Evolutionary conservation across 2,888 invertebrate genomes (phyloP), one percentile per base, ranked within the genome.

Genomic region (Pecten maximus): DNA sequence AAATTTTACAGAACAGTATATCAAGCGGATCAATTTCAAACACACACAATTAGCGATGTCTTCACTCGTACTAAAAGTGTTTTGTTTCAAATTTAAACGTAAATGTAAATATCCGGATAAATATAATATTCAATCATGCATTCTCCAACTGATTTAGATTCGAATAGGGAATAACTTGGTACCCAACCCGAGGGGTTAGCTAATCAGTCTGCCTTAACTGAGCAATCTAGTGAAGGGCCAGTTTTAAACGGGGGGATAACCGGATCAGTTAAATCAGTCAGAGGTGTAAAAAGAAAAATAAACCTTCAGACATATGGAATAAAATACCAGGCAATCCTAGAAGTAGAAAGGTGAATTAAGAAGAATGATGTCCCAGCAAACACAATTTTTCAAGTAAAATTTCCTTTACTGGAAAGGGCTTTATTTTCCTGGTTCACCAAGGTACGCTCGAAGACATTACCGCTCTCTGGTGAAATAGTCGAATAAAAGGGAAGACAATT

Each of bases 401-500:
- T 48, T 87, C 28, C 74, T 28, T 48, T 89, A 10, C 1, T 88
- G 8, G 89, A 92, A 44, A 16, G 15, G 2, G 87, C 88, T 39
- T 6, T 89, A 0, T 23, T 89, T 0, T 40, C 88, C 50, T 92
- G 90, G 92, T 91, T 92, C 35, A 50, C 35, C 4, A 0, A 35
- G 39, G 88, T 87, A 1, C 1, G 88, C 44, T 54, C 44, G 2
- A 6, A 88, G 44, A 88, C 90, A 10, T 44, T 89, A 1, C 89
- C 92, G 2, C 40, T 91, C 10, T 91, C 90, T n/a, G 92, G 90
- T n/a, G 88, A 88, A 28, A 40, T 92, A 16, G 44, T 92, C 8
- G 40, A 86, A 50, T 91, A 74, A 40, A 92, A 92, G 44, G 91
- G 91, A 0, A 40, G 88, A 48, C n/a, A 89, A 4, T 90, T 93